phyloP scores from a whole-genome alignment of 2,888 invertebrate genomes.

The Hoplodrina blanda region DNA sequence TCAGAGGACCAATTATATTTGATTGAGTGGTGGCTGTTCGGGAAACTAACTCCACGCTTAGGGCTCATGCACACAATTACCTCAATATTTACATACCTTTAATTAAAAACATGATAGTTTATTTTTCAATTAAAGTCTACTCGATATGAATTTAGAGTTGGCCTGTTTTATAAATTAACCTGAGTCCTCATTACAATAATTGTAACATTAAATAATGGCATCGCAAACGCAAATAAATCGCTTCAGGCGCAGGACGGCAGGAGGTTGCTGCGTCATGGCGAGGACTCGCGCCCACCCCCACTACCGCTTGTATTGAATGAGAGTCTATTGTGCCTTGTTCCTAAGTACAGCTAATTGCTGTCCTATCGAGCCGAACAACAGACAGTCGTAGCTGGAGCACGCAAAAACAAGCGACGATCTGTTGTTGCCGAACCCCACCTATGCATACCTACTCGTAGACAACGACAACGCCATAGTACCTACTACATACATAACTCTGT shows the following conservation, averaged over 20 bases:
- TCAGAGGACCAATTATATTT: slow-evolving; percentile 63
- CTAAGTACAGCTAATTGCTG: slow-evolving; percentile 29
- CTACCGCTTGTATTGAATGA: neutral
- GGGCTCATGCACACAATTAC: slow-evolving; percentile 7
- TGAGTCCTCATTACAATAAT: neutral
- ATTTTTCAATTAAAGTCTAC: too few relatives aligned
- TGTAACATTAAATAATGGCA: neutral
- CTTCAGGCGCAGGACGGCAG: neutral
- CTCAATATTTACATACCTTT: neutral
- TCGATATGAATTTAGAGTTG: neutral
- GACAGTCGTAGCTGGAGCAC: slow-evolving; percentile 22
- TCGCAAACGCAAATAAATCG: too few relatives aligned
- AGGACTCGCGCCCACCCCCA: too few relatives aligned
- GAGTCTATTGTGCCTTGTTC: slow-evolving; percentile 7
- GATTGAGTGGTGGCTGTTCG: slow-evolving; percentile 57
- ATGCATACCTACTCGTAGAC: neutral
- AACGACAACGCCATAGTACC: too few relatives aligned
- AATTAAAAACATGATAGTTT: neutral
- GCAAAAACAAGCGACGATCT: slow-evolving; percentile 41
- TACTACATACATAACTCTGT: too few relatives aligned
- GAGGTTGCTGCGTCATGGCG: too few relatives aligned
- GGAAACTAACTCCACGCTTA: neutral
- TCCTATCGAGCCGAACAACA: slow-evolving; percentile 6
- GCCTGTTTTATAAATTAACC: neutral
- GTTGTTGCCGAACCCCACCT: slow-evolving; percentile 23